These are phyloP conservation scores for Chloroclystis v-ata DNA, from an alignment of 2,888 invertebrate genomes.

Conservation along the genomic window DNA sequence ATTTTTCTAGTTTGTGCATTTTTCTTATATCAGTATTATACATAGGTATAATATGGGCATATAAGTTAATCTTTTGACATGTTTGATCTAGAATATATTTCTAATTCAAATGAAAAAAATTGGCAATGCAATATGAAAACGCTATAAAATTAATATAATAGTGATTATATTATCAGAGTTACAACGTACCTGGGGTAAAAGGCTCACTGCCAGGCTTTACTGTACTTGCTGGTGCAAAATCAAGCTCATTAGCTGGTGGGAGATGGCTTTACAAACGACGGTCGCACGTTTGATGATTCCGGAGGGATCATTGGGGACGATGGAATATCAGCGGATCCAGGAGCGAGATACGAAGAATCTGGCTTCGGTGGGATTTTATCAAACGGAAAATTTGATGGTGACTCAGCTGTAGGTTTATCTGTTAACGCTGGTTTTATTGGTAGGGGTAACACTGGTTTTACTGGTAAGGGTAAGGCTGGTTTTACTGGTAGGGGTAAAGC, in stretches of 20 bases:
- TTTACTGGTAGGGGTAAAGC: background rate
- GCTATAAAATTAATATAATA: too few species aligned
- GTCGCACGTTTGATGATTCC: conserved; percentile 9
- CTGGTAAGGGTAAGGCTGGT: background rate
- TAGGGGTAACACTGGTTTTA: too few species aligned
- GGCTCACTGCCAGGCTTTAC: conserved; percentile 18
- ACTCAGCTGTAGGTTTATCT: conserved; percentile 2
- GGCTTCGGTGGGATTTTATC: conserved; percentile 4
- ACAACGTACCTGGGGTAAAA: conserved; percentile 25
- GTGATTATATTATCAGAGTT: too few species aligned
- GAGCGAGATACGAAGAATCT: conserved; percentile 2
- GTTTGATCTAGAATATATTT: too few species aligned
- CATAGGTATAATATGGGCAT: too few species aligned
- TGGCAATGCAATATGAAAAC: too few species aligned
- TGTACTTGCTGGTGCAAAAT: conserved; percentile 11
- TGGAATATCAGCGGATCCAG: conserved; percentile 12
- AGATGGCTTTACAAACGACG: conserved; percentile 21
- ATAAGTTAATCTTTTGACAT: too few species aligned
- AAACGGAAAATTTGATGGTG: conserved; percentile 9
- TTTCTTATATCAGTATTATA: too few species aligned
- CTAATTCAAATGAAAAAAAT: too few species aligned
- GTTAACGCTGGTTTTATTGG: too few species aligned
- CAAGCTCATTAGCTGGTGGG: conserved; percentile 18
- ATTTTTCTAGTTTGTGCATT: too few species aligned
- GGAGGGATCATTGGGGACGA: conserved; percentile 19